These are phyloP conservation scores for Chaenogobius annularis DNA, from an alignment of 2,113 vertebrate species.

Conservation along the genomic window DNA sequence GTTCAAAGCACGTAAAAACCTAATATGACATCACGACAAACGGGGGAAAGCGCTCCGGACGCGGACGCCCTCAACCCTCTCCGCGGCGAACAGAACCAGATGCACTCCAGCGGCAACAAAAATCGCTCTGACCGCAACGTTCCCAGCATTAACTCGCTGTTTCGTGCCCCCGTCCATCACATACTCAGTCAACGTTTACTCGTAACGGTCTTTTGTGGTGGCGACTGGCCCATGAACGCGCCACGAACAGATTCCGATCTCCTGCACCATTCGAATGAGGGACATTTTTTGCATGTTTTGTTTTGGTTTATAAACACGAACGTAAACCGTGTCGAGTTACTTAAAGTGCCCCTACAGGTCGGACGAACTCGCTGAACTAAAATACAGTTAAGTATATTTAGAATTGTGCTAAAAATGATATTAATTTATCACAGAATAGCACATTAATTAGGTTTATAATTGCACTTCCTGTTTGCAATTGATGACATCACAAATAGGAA, in stretches of 20 bases:
- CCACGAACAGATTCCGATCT: slow-evolving; percentile 63
- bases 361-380: too few species aligned
- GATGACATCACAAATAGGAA: too few species aligned
- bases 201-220: slow-evolving; percentile 53
- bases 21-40: slow-evolving; percentile 60
- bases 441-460: too few species aligned
- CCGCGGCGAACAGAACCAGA: slow-evolving; percentile 47
- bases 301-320: slow-evolving; percentile 30
- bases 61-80: slow-evolving; percentile 41
- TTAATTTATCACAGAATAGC: too few species aligned
- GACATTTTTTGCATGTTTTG: slow-evolving; percentile 12
- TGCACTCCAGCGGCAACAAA: slow-evolving; percentile 38
- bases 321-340: slow-evolving; percentile 24
- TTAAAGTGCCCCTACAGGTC: too few species aligned
- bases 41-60: slow-evolving; percentile 42
- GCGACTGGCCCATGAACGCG: slow-evolving; percentile 36
- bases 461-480: too few species aligned
- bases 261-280: slow-evolving; percentile 45
- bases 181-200: slow-evolving; percentile 48
- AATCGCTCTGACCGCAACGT: slow-evolving; percentile 33
- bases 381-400: too few species aligned
- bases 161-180: slow-evolving; percentile 52
- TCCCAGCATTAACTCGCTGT: slow-evolving; percentile 46
- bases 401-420: too few species aligned
- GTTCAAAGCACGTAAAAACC: slow-evolving; percentile 41